Percentiles rank a stretch among this genome's conserved stretches.
Conservation (phyloP, 2,113 vertebrate species). For the Phalacrocorax brasilianus region DNA sequence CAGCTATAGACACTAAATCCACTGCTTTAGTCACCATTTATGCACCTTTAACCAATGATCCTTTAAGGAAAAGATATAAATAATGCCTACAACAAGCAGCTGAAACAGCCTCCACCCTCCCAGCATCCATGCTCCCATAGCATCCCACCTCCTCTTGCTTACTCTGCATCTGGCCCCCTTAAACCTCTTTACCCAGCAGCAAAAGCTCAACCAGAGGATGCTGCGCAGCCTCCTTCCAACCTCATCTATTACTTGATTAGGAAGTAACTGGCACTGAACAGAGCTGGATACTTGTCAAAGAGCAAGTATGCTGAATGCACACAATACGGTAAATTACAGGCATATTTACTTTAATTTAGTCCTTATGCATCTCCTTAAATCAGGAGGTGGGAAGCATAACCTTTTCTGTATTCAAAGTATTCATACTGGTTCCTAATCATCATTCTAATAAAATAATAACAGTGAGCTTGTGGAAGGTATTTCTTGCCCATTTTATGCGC, state of each 20-base stretch:
- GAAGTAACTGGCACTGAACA: not conserved
- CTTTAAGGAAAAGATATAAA: not conserved
- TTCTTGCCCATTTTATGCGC: not conserved
- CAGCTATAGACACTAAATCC: not conserved
- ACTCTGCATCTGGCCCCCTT: not conserved
- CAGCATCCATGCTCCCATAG: not conserved
- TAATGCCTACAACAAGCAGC: not conserved
- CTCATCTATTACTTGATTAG: slow-evolving; percentile 11
- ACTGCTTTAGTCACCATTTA: not conserved
- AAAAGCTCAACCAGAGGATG: not conserved
- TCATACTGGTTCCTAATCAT: not conserved
- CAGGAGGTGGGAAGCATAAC: not conserved
- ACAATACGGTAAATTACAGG: slow-evolving; percentile 1
- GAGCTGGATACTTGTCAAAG: slow-evolving; percentile 27
- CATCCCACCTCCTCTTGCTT: not conserved
- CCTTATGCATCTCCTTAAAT: slow-evolving; percentile 2
- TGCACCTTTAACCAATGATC: not conserved
- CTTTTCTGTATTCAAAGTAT: not conserved
- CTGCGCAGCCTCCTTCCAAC: not conserved
- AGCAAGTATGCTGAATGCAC: not conserved
- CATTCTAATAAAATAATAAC: not conserved
- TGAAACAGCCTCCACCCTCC: not conserved
- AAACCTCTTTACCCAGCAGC: not conserved
- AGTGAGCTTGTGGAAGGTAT: not conserved
- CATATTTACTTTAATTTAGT: slow-evolving; percentile 18